A percentile compares a stretch with the other conserved stretches of the same genome.
phyloP scores from a whole-genome alignment of 1,140 invertebrate genomes.

The Mactra quadrangularis region DNA sequence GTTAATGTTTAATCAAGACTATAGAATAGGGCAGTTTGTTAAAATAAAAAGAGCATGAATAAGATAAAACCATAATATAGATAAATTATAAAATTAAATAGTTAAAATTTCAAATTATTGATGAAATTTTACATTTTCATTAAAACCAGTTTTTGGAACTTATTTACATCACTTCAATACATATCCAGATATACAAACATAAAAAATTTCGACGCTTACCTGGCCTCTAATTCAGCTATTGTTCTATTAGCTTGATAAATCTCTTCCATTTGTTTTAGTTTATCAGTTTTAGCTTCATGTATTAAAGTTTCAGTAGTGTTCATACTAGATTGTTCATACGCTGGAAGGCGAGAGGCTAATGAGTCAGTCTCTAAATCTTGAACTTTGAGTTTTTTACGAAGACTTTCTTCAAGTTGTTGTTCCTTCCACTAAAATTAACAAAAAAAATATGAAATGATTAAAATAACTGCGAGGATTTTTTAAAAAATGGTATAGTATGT shows the following conservation, averaged over 20 bases:
- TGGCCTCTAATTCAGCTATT: slow-evolving; percentile 92
- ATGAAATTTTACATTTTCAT: too few species aligned
- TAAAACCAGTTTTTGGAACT: too few species aligned
- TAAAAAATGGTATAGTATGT: too few species aligned
- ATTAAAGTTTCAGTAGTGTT: slow-evolving; percentile 79
- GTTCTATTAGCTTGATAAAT: slow-evolving; percentile 91
- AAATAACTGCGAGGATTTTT: too few species aligned
- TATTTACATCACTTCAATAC: too few species aligned
- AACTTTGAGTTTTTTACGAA: slow-evolving; percentile 87
- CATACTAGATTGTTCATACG: slow-evolving; percentile 43
- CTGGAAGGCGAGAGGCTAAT: slow-evolving; percentile 24
- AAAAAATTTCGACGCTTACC: slow-evolving; percentile 83
- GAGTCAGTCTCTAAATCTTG: slow-evolving; percentile 43
- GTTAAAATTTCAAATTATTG: too few species aligned
- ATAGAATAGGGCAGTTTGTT: too few species aligned
- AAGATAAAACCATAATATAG: too few species aligned
- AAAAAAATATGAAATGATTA: too few species aligned
- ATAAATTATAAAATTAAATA: too few species aligned
- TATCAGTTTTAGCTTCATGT: slow-evolving; percentile 92
- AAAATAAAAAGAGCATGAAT: too few species aligned
- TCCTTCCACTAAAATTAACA: slow-evolving; percentile 89
- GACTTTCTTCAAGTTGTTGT: slow-evolving; percentile 93
- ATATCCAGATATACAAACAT: neutral
- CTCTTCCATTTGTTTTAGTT: slow-evolving; percentile 92
- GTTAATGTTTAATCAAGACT: too few species aligned